These are phyloP conservation scores for Eunapius fragilis DNA, from an alignment of 37 sponge, comb jelly and placozoan genomes.

Conservation along the genomic window DNA sequence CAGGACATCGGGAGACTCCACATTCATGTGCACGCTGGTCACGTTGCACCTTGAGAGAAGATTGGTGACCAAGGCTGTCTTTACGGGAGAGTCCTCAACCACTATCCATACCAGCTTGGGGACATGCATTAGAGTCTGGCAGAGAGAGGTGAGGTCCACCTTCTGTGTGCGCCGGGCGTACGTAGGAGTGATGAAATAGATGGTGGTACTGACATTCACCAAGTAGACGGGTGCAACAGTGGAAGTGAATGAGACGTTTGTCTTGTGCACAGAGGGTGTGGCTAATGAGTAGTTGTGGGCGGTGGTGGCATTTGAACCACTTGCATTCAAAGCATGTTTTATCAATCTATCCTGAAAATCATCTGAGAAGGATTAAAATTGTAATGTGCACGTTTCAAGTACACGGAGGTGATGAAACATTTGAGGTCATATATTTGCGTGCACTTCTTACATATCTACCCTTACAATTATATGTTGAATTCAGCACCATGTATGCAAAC, in stretches of 20 bases:
- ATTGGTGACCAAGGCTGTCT: slow-evolving; percentile 71
- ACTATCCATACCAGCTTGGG: slow-evolving; percentile 90
- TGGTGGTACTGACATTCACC: slow-evolving; percentile 3
- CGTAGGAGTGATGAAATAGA: slow-evolving; percentile 95
- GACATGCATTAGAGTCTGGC: slow-evolving; percentile 89
- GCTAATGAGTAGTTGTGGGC: too few relatives aligned
- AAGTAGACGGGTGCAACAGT: neutral
- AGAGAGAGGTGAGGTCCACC: slow-evolving; percentile 89
- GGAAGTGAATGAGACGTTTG: neutral
- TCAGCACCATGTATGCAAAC: too few relatives aligned
- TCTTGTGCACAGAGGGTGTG: neutral
- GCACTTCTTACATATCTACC: too few relatives aligned
- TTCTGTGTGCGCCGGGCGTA: slow-evolving; percentile 93
- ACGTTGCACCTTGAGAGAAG: slow-evolving; percentile 44
- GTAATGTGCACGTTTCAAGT: too few relatives aligned
- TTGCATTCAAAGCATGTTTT: too few relatives aligned
- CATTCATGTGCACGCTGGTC: slow-evolving; percentile 35
- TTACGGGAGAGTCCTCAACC: slow-evolving; percentile 83
- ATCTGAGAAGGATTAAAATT: too few relatives aligned
- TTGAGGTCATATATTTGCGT: too few relatives aligned
- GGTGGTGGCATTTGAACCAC: too few relatives aligned
- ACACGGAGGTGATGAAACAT: too few relatives aligned
- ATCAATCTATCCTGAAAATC: too few relatives aligned
- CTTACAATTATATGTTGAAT: too few relatives aligned
- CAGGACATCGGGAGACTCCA: slow-evolving; percentile 7